Evolutionary conservation across 2,888 invertebrate species (phyloP).

Genomic region (Macaria liturata): DNA sequence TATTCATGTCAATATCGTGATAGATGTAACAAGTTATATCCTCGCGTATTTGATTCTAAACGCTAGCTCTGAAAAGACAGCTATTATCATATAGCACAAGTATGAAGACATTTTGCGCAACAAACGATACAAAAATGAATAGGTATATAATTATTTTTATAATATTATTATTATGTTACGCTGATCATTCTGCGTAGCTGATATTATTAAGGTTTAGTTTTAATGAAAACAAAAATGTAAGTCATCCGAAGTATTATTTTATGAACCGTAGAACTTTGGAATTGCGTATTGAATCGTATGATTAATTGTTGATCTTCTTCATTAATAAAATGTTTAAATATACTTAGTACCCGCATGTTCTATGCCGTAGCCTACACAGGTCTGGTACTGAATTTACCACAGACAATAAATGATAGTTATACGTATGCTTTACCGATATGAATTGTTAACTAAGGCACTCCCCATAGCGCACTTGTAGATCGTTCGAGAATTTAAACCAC

Average conservation of each 20-base stretch:
- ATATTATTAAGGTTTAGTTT: slow-evolving; percentile 72
- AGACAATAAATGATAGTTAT: background rate
- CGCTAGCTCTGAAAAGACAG: slow-evolving; percentile 54
- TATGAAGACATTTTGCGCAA: slow-evolving; percentile 60
- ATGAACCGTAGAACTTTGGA: too few species aligned
- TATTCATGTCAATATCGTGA: background rate
- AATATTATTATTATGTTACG: slow-evolving; percentile 48
- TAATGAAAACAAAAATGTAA: slow-evolving; percentile 51
- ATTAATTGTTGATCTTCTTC: too few species aligned
- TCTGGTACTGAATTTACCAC: background rate
- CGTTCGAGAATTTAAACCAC: background rate
- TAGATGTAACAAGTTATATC: background rate
- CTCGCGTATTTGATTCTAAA: background rate
- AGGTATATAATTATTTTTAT: slow-evolving; percentile 47
- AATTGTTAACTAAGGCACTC: background rate
- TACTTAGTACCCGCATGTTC: too few species aligned
- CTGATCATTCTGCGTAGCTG: slow-evolving; percentile 62
- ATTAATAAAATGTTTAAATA: too few species aligned
- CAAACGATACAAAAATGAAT: slow-evolving; percentile 60
- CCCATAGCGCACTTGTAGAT: background rate
- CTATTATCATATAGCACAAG: slow-evolving; percentile 58
- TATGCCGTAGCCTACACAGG: background rate
- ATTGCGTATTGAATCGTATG: too few species aligned
- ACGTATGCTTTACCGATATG: background rate
- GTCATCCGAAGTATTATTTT: slow-evolving; percentile 71